Conservation (phyloP, 1,140 invertebrate genomes). For the Galendromus occidentalis region DNA sequence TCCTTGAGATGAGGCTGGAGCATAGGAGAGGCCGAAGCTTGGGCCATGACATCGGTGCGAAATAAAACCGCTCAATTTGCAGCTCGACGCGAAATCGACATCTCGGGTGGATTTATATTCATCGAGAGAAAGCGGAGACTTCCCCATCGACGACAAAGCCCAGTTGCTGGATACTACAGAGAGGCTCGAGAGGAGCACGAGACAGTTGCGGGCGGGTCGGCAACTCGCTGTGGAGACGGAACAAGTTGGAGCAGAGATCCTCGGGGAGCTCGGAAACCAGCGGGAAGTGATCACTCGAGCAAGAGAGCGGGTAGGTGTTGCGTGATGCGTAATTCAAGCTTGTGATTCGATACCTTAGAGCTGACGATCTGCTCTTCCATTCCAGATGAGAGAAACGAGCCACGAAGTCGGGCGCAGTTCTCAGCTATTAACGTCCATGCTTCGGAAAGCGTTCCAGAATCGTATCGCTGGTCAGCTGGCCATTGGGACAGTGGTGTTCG, state of each 20-base stretch:
- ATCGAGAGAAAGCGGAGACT: constrained; percentile 22
- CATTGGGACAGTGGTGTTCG: background rate
- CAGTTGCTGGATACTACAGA: constrained; percentile 68
- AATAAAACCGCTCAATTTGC: constrained; percentile 12
- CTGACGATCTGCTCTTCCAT: constrained; percentile 16
- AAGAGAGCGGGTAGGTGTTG: constrained; percentile 43
- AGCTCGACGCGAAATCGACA: constrained; percentile 23
- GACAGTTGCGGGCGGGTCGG: constrained; percentile 60
- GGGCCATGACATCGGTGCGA: constrained; percentile 8
- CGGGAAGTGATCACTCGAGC: constrained; percentile 61
- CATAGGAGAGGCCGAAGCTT: too few species aligned
- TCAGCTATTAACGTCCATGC: constrained; percentile 56
- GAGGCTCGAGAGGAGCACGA: constrained; percentile 52
- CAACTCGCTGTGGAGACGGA: constrained; percentile 66
- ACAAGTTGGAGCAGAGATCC: constrained; percentile 54
- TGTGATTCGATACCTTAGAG: too few species aligned
- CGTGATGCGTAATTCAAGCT: too few species aligned
- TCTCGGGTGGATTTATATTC: constrained; percentile 16
- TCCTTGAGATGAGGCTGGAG: too few species aligned
- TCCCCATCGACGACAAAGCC: constrained; percentile 45
- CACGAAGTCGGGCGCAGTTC: constrained; percentile 57
- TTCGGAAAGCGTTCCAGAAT: constrained; percentile 24
- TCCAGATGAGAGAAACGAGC: constrained; percentile 63
- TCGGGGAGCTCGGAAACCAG: constrained; percentile 58
- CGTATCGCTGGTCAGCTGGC: background rate